Evolutionary conservation across 2,113 vertebrate genomes (phyloP), one percentile per base, ranked within the genome.

Genomic region (Elgaria multicarinata): DNA sequence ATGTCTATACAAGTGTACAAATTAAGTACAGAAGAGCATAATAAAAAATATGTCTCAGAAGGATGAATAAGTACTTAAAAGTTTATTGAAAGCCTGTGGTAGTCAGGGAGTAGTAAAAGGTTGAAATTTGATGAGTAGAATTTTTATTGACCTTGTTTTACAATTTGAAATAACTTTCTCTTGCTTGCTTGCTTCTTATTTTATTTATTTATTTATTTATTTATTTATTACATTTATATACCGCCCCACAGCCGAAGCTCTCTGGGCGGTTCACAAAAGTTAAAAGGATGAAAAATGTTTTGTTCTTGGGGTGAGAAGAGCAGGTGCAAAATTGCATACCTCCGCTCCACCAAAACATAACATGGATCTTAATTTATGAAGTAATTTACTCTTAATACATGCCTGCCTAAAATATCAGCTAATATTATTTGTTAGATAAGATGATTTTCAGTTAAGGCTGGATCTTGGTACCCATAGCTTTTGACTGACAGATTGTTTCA

Each of bases 71-170:
- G 31, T 20, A 75, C 87, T 85, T 44, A 44, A 74, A 6, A 7
- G 50, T 69, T 36, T 92, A 85, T 50, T 76, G 3, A 76, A 89
- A 85, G 44, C 12, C 87, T 92, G 4, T 89, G 79, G 67, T 91
- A 28, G n/a, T 87, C 71, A 91, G 72, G 84, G 90, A 87, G 58
- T 71, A 88, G 18, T 88, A 87, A 86, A 42, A 42, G 10, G 10
- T 76, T 93, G 87, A 89, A 33, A 90, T 10, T 83, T 91, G 62
- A 39, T 9, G 72, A 18, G 14, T 67, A 67, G 36, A 44, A 46
- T 24, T 79, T 92, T 58, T 76, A 89, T 39, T 86, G 78, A 44
- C 87, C 88, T 36, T 77, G 88, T 66, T 76, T 87, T 22, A 78
- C 20, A 4, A 16, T 24, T 67, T 58, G 24, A 28, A 46, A 55